Base-by-base conservation (phyloP, 2,797 vertebrate genomes). In the Monodelphis domestica region DNA sequence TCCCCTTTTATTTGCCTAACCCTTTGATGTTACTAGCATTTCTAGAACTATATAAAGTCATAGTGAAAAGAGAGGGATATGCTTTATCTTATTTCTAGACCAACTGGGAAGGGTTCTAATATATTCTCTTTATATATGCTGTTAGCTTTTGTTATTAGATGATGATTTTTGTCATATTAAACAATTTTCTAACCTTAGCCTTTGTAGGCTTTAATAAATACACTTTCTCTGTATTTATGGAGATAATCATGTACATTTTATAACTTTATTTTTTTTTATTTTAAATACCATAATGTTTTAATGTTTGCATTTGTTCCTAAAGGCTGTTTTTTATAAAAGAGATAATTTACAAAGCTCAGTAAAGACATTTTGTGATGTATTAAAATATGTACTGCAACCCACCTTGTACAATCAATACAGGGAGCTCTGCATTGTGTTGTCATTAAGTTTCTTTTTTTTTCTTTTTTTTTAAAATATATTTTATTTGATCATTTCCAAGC, bases 271-370 rank as follows among this genome's bases (percentile, higher is more conserved):
- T n/a, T n/a, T n/a, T n/a, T n/a, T n/a, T 51, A 89, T 59, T 90
- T 92, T 93, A 91, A 89, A 63, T 95, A 91, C 14, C 9, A 84
- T n/a, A 89, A 3, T 54, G 15, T 89, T 94, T 93, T 92, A 57
- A 54, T 2, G 52, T 91, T 54, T 29, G 51, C 93, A 78, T 90
- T 63, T 90, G 5, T 91, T 45, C 21, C 56, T 26, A 59, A 15
- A 2, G 87, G n/a, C 78, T 90, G 21, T 38, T 91, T 94, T 92
- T 89, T 45, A 84, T 50, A 38, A 89, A 93, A 30, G 12, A 94
- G 87, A 50, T 55, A 4, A 70, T 70, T 95, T 2, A 87, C 56
- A 93, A 89, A 5, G 33, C 89, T 92, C 87, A 91, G 87, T 45
- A 94, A 89, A 15, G 54, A 87, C 28, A 91, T 30, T 88, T 28